Base-by-base conservation (phyloP, 1,140 invertebrate genomes). In the Drosophila ercepeae region DNA sequence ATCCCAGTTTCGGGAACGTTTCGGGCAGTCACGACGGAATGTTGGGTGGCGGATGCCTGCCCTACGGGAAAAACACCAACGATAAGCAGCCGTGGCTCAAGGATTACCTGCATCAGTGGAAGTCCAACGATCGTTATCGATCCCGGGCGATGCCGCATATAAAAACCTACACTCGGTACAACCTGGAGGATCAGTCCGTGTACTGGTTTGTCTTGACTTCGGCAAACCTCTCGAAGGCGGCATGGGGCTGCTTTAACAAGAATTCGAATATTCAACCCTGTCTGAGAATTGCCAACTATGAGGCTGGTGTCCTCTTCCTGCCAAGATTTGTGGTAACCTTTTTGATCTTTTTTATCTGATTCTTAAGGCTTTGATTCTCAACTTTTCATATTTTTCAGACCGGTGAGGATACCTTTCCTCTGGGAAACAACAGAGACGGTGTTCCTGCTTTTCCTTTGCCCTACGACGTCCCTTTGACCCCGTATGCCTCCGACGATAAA, bases 151-250 rank as follows among this genome's bases (percentile, higher is more conserved):
- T 98, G 94, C 98, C 98, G 4, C 98, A 99, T 86, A 97, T 99
- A 44, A 99, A 99, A 92, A 95, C 95, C 0, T 99, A 99, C 90
- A 94, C 94, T 0, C 93, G 98, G 36, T 89, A 96, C 1, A 91
- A 89, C 52, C 96, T 96, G 0, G 95, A 92, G 92, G 60, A 95
- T 93, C 92, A 92, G 46, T 92, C 93, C 89, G 93, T 94, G 64
- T 95, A 94, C 64, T 97, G 96, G 95, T 98, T 97, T 89, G 92
- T 98, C 0, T 92, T 99, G 0, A 98, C 97, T 0, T 98, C 97
- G 76, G 97, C 96, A 0, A 99, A 99, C 92, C 91, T 99, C 5
- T 99, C 97, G 9, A 99, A 98, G 93, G 97, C 97, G 13, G 98
- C 98, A 0, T 99, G 98, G 98, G 98, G 98, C 55, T 93, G 92